Evolutionary conservation across 2,888 invertebrate genomes (phyloP).

Genomic region (Cynaeus angustus): DNA sequence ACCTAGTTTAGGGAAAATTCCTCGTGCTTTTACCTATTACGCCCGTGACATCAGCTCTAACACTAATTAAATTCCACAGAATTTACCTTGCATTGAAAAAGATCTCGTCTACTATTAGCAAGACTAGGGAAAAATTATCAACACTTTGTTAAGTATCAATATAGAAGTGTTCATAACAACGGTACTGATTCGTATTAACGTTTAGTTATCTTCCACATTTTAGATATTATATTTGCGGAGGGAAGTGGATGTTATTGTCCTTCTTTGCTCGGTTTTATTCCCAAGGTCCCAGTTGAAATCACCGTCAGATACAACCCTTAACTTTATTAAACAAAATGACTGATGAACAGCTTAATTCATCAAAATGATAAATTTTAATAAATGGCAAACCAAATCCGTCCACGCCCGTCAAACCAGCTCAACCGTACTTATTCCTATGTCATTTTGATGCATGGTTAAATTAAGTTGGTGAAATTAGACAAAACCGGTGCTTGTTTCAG

Average conservation of each 20-base stretch:
- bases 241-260: slow-evolving; percentile 16
- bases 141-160: too few species aligned
- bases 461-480: slow-evolving; percentile 5
- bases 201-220: slow-evolving; percentile 2
- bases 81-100: not conserved
- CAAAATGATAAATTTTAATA: slow-evolving; percentile 14
- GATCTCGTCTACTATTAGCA: not conserved
- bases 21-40: not conserved
- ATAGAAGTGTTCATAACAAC: too few species aligned
- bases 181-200: slow-evolving; percentile 12
- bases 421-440: slow-evolving; percentile 7
- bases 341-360: slow-evolving; percentile 19
- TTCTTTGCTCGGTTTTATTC: slow-evolving; percentile 10
- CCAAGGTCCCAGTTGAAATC: not conserved
- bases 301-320: not conserved
- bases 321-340: slow-evolving; percentile 6
- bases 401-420: slow-evolving; percentile 7
- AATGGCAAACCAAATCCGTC: slow-evolving; percentile 11
- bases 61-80: slow-evolving; percentile 19
- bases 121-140: not conserved
- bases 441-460: slow-evolving; percentile 11
- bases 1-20: slow-evolving; percentile 13
- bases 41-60: not conserved
- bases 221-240: slow-evolving; percentile 8
- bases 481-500: slow-evolving; percentile 8